phyloP scores from a whole-genome alignment of 2,113 vertebrate genomes.

The Willisornis vidua region DNA sequence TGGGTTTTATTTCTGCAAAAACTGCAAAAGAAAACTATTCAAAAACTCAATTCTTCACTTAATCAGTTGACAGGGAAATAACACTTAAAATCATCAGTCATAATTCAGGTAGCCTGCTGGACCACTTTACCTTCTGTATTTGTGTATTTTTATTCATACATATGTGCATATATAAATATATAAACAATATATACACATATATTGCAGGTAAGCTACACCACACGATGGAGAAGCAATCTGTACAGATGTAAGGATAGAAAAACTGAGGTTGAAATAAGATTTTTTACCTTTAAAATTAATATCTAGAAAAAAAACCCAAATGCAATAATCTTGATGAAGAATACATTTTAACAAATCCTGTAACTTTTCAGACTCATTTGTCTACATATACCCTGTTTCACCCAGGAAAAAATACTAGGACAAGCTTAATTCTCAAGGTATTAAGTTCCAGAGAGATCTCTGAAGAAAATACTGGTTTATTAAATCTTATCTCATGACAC shows the following conservation, averaged over 20 bases:
- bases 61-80: not conserved
- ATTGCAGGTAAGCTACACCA: not conserved
- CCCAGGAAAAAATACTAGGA: not conserved
- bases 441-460: conserved; percentile 41
- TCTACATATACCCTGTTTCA: not conserved
- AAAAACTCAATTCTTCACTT: not conserved
- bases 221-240: not conserved
- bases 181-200: not conserved
- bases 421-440: conserved; percentile 12
- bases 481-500: conserved; percentile 76
- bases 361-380: not conserved
- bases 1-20: not conserved
- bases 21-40: not conserved
- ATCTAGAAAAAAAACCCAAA: not conserved
- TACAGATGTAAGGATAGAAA: not conserved
- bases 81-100: not conserved
- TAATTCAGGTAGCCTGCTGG: not conserved
- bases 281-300: not conserved
- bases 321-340: not conserved
- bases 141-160: not conserved
- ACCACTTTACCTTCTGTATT: not conserved
- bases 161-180: not conserved
- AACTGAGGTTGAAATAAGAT: not conserved
- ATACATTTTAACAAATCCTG: not conserved
- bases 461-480: conserved; percentile 76